Percentiles rank a stretch among this genome's conserved stretches.
Evolutionary conservation across 2,888 invertebrate genomes (phyloP).

Genomic region (Eudemis profundana): DNA sequence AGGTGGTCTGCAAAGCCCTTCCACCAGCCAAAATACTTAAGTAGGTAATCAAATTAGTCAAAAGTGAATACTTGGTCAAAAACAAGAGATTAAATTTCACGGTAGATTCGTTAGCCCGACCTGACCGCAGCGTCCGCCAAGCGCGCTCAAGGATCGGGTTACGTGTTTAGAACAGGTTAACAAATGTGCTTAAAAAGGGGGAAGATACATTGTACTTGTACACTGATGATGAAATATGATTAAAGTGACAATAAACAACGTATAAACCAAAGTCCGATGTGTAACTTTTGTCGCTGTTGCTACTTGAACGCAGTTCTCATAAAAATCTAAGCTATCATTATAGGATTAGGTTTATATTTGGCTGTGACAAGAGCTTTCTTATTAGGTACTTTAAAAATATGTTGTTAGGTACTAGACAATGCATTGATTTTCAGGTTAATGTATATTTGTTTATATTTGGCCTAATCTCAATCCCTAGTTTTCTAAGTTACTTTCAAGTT

Average conservation of each 20-base stretch:
- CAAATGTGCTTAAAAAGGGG: conserved; percentile 22
- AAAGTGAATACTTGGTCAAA: conserved; percentile 26
- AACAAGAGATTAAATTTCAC: conserved; percentile 32
- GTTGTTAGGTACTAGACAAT: no score
- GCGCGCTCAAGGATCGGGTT: conserved; percentile 39
- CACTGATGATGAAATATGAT: conserved; percentile 17
- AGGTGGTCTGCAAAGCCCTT: no score
- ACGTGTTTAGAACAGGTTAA: conserved; percentile 36
- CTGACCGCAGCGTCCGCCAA: conserved; percentile 40
- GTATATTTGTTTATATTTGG: no score
- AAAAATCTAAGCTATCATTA: no score
- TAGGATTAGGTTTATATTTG: no score
- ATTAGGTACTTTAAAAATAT: no score
- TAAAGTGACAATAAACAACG: conserved; percentile 7
- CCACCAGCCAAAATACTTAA: background rate
- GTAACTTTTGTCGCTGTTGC: no score
- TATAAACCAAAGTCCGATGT: background rate
- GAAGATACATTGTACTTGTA: conserved; percentile 1
- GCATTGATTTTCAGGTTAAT: no score
- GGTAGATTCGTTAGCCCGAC: conserved; percentile 32
- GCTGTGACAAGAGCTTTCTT: no score
- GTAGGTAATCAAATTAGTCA: background rate
- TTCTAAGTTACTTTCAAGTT: no score
- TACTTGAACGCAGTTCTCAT: no score
- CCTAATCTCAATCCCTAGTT: no score